These are phyloP conservation scores for Strigops habroptila DNA, from an alignment of 2,113 vertebrate species.

Conservation along the genomic window DNA sequence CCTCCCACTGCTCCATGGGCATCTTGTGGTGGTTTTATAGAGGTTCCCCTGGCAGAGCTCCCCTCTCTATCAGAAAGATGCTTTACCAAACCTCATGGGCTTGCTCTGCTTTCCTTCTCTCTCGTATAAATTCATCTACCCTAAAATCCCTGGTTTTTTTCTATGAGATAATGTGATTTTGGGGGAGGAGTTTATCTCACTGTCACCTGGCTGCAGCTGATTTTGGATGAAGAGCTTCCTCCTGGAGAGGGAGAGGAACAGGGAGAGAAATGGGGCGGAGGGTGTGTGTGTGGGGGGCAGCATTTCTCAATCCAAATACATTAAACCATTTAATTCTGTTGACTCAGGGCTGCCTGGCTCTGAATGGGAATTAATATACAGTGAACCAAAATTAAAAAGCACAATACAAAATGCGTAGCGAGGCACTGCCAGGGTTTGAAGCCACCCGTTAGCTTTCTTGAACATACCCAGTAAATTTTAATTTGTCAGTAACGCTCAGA, in stretches of 20 bases:
- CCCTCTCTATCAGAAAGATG: neutral
- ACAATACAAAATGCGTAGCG: conserved; percentile 47
- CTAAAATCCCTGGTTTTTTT: neutral
- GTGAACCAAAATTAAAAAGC: conserved; percentile 54
- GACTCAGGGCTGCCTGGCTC: conserved; percentile 58
- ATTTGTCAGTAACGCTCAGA: conserved; percentile 69
- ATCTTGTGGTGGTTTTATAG: neutral
- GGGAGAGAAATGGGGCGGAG: neutral
- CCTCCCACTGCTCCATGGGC: neutral
- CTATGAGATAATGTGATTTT: neutral
- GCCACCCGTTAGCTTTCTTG: conserved; percentile 68
- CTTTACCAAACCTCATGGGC: neutral
- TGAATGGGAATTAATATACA: conserved; percentile 64
- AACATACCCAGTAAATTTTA: conserved; percentile 55
- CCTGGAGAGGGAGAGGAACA: neutral
- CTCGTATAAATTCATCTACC: neutral
- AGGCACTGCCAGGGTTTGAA: conserved; percentile 55
- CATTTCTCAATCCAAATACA: conserved; percentile 57
- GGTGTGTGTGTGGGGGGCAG: neutral
- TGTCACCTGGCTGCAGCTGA: neutral
- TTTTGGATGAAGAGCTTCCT: conserved; percentile 27
- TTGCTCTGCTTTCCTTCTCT: neutral
- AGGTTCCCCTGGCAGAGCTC: neutral
- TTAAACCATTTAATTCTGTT: conserved; percentile 62
- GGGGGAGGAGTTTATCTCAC: neutral